Percentiles rank a stretch among this genome's conserved stretches.
These are phyloP conservation scores for Sebastes hopkinsi DNA, from an alignment of 2,797 vertebrate species.

Conservation along the genomic window DNA sequence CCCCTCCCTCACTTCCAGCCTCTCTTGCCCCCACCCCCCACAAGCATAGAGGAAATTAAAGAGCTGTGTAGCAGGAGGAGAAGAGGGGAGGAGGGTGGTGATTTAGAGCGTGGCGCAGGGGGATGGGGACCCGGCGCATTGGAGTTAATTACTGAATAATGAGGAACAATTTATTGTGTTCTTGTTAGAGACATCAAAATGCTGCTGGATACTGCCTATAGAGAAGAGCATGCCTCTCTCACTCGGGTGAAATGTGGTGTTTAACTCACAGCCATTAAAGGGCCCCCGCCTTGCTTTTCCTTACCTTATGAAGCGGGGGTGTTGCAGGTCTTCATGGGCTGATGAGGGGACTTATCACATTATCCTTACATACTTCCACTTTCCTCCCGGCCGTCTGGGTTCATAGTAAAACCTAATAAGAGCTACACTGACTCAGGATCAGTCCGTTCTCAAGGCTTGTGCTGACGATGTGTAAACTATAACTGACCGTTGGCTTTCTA, in stretches of 20 bases:
- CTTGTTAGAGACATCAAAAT: slow-evolving; percentile 88
- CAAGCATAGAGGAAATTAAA: slow-evolving; percentile 86
- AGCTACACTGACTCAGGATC: slow-evolving; percentile 57
- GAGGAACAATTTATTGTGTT: slow-evolving; percentile 91
- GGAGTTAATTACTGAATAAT: slow-evolving; percentile 92
- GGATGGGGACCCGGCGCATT: slow-evolving; percentile 77
- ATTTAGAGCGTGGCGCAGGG: slow-evolving; percentile 80
- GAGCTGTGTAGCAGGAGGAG: slow-evolving; percentile 79
- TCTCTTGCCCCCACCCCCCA: slow-evolving; percentile 71
- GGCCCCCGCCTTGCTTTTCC: slow-evolving; percentile 40
- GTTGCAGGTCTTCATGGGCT: slow-evolving; percentile 48
- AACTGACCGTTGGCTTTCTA: not conserved
- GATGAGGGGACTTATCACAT: slow-evolving; percentile 42
- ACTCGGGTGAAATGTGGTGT: slow-evolving; percentile 55
- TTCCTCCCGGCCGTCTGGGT: slow-evolving; percentile 58
- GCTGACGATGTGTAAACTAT: slow-evolving; percentile 25
- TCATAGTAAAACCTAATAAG: slow-evolving; percentile 63
- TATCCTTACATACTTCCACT: slow-evolving; percentile 28
- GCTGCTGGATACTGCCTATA: slow-evolving; percentile 73
- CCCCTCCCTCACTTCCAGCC: slow-evolving; percentile 44
- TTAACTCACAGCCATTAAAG: slow-evolving; percentile 63
- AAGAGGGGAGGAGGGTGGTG: slow-evolving; percentile 75
- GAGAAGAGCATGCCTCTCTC: slow-evolving; percentile 53
- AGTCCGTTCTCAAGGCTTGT: slow-evolving; percentile 47
- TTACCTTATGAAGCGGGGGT: slow-evolving; percentile 43